phyloP scores from a whole-genome alignment of 2,888 invertebrate species.

The Drosophila emarginata region DNA sequence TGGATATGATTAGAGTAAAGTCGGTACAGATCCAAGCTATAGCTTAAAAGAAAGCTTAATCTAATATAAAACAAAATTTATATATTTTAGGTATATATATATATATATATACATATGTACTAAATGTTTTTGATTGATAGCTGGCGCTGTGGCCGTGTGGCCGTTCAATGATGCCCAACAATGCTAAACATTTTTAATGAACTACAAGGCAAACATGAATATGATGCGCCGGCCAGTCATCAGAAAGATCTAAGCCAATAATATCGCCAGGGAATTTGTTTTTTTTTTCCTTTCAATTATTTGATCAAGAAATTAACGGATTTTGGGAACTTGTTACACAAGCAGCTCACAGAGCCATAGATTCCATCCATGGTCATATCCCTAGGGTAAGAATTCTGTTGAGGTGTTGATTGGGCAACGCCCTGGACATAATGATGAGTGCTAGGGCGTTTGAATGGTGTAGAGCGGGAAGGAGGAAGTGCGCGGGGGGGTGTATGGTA shows the following conservation, averaged over 20 bases:
- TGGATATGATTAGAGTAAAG: neutral
- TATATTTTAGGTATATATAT: neutral
- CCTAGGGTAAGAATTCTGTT: conserved; percentile 34
- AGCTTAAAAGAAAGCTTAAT: neutral
- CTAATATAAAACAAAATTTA: neutral
- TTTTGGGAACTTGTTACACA: conserved; percentile 62
- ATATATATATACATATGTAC: neutral
- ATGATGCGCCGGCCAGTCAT: neutral
- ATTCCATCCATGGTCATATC: conserved; percentile 8
- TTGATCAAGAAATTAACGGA: conserved; percentile 69
- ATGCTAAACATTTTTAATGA: conserved; percentile 73
- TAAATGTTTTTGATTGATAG: conserved; percentile 29
- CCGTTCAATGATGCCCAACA: conserved; percentile 52
- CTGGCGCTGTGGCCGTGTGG: conserved; percentile 38
- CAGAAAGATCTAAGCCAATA: neutral
- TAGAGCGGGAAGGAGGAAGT: neutral
- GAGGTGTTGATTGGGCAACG: conserved; percentile 78
- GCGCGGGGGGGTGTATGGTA: conserved; percentile 8
- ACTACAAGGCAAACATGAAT: conserved; percentile 54
- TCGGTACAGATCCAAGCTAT: neutral
- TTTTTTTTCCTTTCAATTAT: conserved; percentile 26
- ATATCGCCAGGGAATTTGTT: neutral
- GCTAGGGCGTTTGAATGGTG: neutral
- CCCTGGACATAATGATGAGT: conserved; percentile 57
- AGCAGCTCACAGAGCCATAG: neutral